These are phyloP conservation scores for Odontocolon sp. DNA, from an alignment of 2,888 invertebrate species.

Conservation along the genomic window DNA sequence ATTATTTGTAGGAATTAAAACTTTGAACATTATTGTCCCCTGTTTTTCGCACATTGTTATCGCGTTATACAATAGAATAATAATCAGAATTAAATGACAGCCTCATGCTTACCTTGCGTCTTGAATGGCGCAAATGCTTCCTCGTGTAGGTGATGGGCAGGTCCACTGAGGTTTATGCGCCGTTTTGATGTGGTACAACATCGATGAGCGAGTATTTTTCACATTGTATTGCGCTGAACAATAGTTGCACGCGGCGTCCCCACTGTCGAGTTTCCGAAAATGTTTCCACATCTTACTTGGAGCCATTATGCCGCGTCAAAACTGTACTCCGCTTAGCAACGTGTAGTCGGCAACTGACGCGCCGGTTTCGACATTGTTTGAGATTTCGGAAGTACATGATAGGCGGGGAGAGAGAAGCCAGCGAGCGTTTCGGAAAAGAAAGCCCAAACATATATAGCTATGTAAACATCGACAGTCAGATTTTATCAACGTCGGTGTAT, in stretches of 20 bases:
- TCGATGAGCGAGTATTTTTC: neutral
- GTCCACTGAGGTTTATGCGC: neutral
- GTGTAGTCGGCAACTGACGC: neutral
- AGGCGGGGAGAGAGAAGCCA: neutral
- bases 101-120: no score
- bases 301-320: neutral
- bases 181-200: slow-evolving; percentile 8
- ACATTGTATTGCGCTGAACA: neutral
- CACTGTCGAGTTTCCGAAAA: slow-evolving; percentile 2
- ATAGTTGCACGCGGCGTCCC: neutral
- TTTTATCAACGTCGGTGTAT: no score
- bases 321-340: neutral
- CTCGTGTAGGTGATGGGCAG: neutral
- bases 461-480: no score
- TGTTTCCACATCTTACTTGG: slow-evolving; percentile 4
- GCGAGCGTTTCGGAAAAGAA: neutral
- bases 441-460: neutral
- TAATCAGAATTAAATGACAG: no score
- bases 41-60: no score
- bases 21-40: no score
- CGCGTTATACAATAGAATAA: no score
- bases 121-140: no score
- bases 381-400: neutral
- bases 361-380: neutral
- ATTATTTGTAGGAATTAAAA: no score